These are phyloP conservation scores for Tetragonula carbonaria DNA, from an alignment of 2,888 invertebrate species.

Conservation along the genomic window DNA sequence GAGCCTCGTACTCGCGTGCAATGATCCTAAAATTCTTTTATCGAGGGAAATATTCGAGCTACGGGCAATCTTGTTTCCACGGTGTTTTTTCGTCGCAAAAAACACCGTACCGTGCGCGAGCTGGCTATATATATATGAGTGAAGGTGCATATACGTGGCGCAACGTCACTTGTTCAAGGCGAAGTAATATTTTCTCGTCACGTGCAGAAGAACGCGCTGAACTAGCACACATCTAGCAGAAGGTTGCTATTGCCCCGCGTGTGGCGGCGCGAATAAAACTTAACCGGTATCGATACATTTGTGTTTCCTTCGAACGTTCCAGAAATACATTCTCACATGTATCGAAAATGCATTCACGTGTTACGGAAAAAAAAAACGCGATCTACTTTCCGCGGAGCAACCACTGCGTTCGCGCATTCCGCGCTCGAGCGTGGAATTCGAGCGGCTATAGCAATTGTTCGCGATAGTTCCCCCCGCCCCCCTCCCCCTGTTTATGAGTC, in stretches of 20 bases:
- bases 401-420: constrained; percentile 39
- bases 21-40: background rate
- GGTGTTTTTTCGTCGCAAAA: constrained; percentile 20
- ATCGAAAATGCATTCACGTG: background rate
- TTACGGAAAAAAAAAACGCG: constrained; percentile 28
- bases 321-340: constrained; percentile 40
- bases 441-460: constrained; percentile 1
- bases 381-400: constrained; percentile 21
- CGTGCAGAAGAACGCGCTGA: constrained; percentile 49
- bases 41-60: constrained; percentile 42
- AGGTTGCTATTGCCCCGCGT: background rate
- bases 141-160: constrained; percentile 4
- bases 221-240: constrained; percentile 15
- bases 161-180: constrained; percentile 45
- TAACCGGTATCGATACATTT: constrained; percentile 17
- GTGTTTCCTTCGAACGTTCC: constrained; percentile 29
- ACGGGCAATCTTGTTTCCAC: constrained; percentile 42
- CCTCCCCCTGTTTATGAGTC: background rate
- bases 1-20: background rate
- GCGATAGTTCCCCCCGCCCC: background rate
- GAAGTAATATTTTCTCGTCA: constrained; percentile 62
- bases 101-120: constrained; percentile 1
- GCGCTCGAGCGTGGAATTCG: constrained; percentile 27
- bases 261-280: constrained; percentile 14
- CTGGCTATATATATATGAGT: background rate